A percentile compares a stretch with the other conserved stretches of the same genome.
These are phyloP conservation scores for Pseudomyrmex pallidus DNA, from an alignment of 1,140 invertebrate genomes.

Conservation along the genomic window DNA sequence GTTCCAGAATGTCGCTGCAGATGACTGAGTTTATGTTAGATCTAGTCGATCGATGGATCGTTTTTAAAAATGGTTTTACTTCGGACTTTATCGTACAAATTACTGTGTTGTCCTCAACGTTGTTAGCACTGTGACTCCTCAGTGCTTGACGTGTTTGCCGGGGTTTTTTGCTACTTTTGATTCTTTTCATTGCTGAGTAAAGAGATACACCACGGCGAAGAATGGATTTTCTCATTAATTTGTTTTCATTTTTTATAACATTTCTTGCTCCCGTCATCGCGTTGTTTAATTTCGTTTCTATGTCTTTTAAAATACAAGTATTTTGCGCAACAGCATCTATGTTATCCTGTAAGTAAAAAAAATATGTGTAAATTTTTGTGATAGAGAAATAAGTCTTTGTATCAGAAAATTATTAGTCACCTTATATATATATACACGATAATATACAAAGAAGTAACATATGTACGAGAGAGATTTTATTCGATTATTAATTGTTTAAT, in stretches of 20 bases:
- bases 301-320: constrained; percentile 61
- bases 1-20: not conserved
- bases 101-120: constrained; percentile 68
- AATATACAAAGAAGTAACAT: not conserved
- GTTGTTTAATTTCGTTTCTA: constrained; percentile 66
- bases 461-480: constrained; percentile 23
- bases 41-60: constrained; percentile 29
- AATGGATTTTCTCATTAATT: constrained; percentile 71
- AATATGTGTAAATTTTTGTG: not conserved
- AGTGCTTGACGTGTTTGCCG: constrained; percentile 73
- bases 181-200: constrained; percentile 74
- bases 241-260: constrained; percentile 67
- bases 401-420: not conserved
- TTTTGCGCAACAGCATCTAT: constrained; percentile 58
- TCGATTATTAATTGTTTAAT: constrained; percentile 25
- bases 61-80: constrained; percentile 51
- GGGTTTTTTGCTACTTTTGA: constrained; percentile 73
- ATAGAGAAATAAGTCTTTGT: not conserved
- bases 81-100: constrained; percentile 68
- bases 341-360: constrained; percentile 72
- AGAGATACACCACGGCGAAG: constrained; percentile 70
- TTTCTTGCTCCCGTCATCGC: constrained; percentile 60
- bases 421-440: no score
- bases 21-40: constrained; percentile 9
- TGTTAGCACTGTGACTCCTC: constrained; percentile 72